Evolutionary conservation across 1,140 invertebrate species (phyloP).

Genomic region (Chrysoperla carnea): DNA sequence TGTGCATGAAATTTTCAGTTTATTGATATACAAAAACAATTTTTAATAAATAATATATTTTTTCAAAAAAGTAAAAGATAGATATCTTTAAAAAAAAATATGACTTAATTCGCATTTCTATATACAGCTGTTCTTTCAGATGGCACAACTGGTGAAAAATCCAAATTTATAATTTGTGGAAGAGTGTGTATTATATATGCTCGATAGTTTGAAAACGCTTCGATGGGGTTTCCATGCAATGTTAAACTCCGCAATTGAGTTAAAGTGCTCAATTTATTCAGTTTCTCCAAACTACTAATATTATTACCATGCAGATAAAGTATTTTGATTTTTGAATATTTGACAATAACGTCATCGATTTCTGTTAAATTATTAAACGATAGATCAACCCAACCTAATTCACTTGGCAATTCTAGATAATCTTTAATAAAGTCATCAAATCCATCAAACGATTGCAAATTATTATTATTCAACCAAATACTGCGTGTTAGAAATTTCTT

Average conservation of each 20-base stretch:
- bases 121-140: conserved; percentile 8
- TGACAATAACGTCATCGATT: conserved; percentile 21
- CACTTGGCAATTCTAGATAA: conserved; percentile 20
- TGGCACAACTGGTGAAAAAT: conserved; percentile 24
- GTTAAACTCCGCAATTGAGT: conserved; percentile 26
- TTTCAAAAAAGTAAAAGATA: too few relatives aligned
- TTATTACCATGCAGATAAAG: conserved; percentile 31
- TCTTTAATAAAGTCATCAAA: conserved; percentile 20
- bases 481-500: conserved; percentile 26
- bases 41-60: too few relatives aligned
- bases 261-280: conserved; percentile 23
- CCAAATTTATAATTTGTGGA: conserved; percentile 25
- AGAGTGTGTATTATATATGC: conserved; percentile 24
- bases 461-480: conserved; percentile 33
- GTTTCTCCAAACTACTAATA: conserved; percentile 22
- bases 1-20: too few relatives aligned
- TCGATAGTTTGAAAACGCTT: conserved; percentile 24
- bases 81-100: too few relatives aligned
- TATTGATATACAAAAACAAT: too few relatives aligned
- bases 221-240: conserved; percentile 33
- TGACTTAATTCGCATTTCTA: too few relatives aligned
- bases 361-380: conserved; percentile 29
- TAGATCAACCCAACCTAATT: conserved; percentile 31
- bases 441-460: conserved; percentile 19
- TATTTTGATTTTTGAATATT: conserved; percentile 20